Base-by-base conservation (phyloP, 2,113 vertebrate genomes). In the Ovibos moschatus region DNA sequence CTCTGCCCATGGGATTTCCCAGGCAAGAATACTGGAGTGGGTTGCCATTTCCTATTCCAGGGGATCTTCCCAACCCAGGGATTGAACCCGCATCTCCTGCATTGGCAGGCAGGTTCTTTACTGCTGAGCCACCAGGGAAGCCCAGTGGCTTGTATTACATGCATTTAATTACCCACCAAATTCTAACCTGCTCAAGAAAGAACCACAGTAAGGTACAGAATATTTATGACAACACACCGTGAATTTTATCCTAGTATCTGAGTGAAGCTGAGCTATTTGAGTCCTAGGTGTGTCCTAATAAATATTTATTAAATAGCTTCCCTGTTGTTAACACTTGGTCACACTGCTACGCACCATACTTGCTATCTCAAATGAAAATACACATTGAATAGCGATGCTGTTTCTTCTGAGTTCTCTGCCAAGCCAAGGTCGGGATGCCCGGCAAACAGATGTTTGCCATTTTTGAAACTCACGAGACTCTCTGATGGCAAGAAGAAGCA, bases 391-490 rank as follows among this genome's bases (percentile, higher is more conserved):
- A 17, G 30, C 25, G 21, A 28, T 45, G 53, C 30, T 25, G 5
- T 95, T 95, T 90, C 93, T 94, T 90, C 55, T 84, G 28, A 36
- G 6, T 62, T 92, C 57, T 60, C 62, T 96, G 74, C 74, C 55
- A 81, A n/a, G 9, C 50, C 92, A 96, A 95, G 79, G 64, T 74
- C 7, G 0, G 71, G 88, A 97, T 94, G 90, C 36, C 83, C 95
- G 86, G 96, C 87, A 92, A 96, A 96, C 97, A 97, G 92, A 97
- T 97, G 97, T 96, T 95, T 92, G 64, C 62, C 93, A 95, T 95
- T 97, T 64, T 76, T 92, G 67, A 93, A 81, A 74, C 86, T 87
- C 11, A 16, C 93, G 74, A 89, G 95, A 92, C 93, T 96, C 82
- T 94, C 87, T 81, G 27, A 94, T 84, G 91, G 91, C 93, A 97